These are phyloP conservation scores for Crotalus tigris DNA, from an alignment of 2,113 vertebrate species.

Conservation along the genomic window DNA sequence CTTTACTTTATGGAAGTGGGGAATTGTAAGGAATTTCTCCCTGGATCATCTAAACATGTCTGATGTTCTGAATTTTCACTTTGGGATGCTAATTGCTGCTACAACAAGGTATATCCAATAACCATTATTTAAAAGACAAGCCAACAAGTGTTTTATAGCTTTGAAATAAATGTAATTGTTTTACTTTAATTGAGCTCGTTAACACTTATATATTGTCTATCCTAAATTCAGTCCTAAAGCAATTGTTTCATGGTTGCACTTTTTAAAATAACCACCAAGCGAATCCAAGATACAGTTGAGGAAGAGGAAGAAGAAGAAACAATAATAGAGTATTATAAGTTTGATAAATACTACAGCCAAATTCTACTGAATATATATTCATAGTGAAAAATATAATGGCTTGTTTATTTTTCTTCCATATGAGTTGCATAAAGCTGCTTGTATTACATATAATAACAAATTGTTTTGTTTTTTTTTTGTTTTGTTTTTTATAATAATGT, in stretches of 20 bases:
- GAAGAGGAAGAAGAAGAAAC: background rate
- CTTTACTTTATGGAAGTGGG: background rate
- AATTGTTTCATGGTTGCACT: constrained; percentile 27
- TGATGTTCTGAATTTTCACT: background rate
- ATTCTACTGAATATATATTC: constrained; percentile 24
- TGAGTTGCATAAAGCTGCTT: constrained; percentile 26
- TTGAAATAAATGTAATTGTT: constrained; percentile 28
- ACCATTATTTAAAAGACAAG: constrained; percentile 20
- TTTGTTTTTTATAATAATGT: constrained; percentile 19
- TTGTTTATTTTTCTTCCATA: background rate
- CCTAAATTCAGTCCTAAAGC: constrained; percentile 6
- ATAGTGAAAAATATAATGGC: background rate
- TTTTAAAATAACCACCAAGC: constrained; percentile 5
- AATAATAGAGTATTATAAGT: constrained; percentile 31
- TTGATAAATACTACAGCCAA: constrained; percentile 26
- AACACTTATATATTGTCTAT: constrained; percentile 30
- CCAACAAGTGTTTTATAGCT: constrained; percentile 12
- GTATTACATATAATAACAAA: background rate
- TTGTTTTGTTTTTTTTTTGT: background rate
- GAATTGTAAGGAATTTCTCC: background rate
- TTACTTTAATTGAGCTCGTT: constrained; percentile 23
- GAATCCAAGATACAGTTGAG: background rate
- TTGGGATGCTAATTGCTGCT: background rate
- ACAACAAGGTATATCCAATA: constrained; percentile 12
- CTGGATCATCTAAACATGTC: background rate